A percentile compares a stretch with the other conserved stretches of the same genome.
These are phyloP conservation scores for Potorous gilbertii DNA, from an alignment of 2,797 vertebrate species.

Conservation along the genomic window DNA sequence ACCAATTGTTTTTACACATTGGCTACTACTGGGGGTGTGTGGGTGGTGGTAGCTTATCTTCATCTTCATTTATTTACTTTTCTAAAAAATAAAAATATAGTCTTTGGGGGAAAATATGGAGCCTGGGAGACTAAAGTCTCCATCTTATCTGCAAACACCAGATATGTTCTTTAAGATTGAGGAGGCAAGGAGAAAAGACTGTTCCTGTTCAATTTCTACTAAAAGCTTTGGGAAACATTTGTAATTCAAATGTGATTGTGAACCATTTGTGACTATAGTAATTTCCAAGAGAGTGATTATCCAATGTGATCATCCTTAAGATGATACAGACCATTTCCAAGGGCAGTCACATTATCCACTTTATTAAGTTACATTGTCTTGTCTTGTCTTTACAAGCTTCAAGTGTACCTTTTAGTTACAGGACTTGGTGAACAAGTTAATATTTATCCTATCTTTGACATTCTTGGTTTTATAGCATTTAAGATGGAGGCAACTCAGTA, in stretches of 20 bases:
- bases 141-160: not conserved
- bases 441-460: not conserved
- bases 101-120: slow-evolving; percentile 6
- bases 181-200: not conserved
- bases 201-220: slow-evolving; percentile 15
- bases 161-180: slow-evolving; percentile 29
- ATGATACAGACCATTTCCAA: not conserved
- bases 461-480: slow-evolving; percentile 16
- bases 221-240: slow-evolving; percentile 40
- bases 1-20: slow-evolving; percentile 24
- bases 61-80: slow-evolving; percentile 28
- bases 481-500: not conserved
- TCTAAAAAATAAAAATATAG: slow-evolving; percentile 45
- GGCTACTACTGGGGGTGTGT: not conserved
- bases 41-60: not conserved
- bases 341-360: not conserved
- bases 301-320: slow-evolving; percentile 22
- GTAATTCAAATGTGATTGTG: slow-evolving; percentile 8
- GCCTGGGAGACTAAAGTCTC: not conserved
- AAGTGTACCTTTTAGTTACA: slow-evolving; percentile 6
- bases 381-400: slow-evolving; percentile 24
- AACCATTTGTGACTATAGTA: slow-evolving; percentile 6
- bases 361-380: slow-evolving; percentile 13
- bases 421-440: slow-evolving; percentile 7
- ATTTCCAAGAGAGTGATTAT: not conserved